phyloP scores from a whole-genome alignment of 1,140 invertebrate genomes.

The Acromyrmex heyeri region DNA sequence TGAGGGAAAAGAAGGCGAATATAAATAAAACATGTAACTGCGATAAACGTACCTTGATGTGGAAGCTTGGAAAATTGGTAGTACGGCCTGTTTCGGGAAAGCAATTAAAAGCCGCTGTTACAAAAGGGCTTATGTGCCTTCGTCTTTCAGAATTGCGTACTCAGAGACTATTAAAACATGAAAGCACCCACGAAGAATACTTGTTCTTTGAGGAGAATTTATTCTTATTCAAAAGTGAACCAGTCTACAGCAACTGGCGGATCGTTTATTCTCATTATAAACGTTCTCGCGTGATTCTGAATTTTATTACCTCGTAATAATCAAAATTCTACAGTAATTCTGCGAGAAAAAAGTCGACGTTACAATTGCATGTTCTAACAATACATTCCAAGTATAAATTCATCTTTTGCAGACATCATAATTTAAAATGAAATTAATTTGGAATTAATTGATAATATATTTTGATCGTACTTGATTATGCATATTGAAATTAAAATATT shows the following conservation, averaged over 20 bases:
- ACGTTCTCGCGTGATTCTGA: conserved; percentile 15
- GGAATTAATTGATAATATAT: background rate
- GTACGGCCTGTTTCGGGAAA: conserved; percentile 44
- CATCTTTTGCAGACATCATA: background rate
- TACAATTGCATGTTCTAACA: background rate
- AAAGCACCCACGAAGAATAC: conserved; percentile 40
- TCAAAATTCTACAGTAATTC: background rate
- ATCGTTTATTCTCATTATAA: conserved; percentile 32
- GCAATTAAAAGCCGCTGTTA: conserved; percentile 57
- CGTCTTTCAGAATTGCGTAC: conserved; percentile 54
- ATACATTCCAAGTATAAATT: background rate
- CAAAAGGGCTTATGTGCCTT: conserved; percentile 52
- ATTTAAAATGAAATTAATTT: background rate
- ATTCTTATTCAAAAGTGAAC: conserved; percentile 50
- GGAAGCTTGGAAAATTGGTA: conserved; percentile 41
- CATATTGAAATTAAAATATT: conserved; percentile 14
- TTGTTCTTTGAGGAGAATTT: conserved; percentile 30
- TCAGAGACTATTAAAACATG: conserved; percentile 51
- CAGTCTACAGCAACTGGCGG: background rate
- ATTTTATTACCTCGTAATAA: conserved; percentile 13
- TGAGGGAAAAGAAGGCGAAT: background rate
- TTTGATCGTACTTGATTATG: background rate
- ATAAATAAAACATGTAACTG: conserved; percentile 58
- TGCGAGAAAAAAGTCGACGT: background rate
- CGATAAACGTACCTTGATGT: conserved; percentile 36